Percentiles rank a stretch among this genome's conserved stretches.
These are phyloP conservation scores for Drosophila anomelani DNA, from an alignment of 2,888 invertebrate species.

Conservation along the genomic window DNA sequence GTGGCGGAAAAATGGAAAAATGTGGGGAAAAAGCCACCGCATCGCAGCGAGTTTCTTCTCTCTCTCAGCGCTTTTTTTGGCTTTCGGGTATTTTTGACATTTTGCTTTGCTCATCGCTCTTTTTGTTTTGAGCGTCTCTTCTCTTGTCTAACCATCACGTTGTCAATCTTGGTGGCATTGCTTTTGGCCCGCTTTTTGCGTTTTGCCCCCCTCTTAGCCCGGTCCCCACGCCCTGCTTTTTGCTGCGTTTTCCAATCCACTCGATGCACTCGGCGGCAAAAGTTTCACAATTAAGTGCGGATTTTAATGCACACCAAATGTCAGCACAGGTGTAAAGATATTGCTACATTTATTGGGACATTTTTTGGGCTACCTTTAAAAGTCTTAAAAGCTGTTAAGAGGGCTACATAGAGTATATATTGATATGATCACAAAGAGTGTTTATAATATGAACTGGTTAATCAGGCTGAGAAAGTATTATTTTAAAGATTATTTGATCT, in stretches of 20 bases:
- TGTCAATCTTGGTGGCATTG: constrained; percentile 82
- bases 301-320: constrained; percentile 30
- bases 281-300: constrained; percentile 32
- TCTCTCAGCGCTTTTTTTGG: constrained; percentile 56
- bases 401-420: too few species aligned
- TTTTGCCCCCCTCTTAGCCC: constrained; percentile 50
- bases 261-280: constrained; percentile 30
- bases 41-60: constrained; percentile 50
- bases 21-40: constrained; percentile 24
- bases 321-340: constrained; percentile 39
- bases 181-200: constrained; percentile 65
- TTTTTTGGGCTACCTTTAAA: not conserved
- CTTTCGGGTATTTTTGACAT: constrained; percentile 81
- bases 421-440: too few species aligned
- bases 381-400: too few species aligned
- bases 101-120: constrained; percentile 77
- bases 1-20: constrained; percentile 30
- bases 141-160: constrained; percentile 78
- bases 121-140: constrained; percentile 70
- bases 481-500: too few species aligned
- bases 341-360: constrained; percentile 14
- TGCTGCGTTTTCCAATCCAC: constrained; percentile 21
- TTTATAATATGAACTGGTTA: not conserved
- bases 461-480: not conserved
- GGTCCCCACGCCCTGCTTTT: constrained; percentile 51